Evolutionary conservation across 35 echinoderm and acorn worm species (phyloP).

Genomic region (Heliocidaris erythrogramma): DNA sequence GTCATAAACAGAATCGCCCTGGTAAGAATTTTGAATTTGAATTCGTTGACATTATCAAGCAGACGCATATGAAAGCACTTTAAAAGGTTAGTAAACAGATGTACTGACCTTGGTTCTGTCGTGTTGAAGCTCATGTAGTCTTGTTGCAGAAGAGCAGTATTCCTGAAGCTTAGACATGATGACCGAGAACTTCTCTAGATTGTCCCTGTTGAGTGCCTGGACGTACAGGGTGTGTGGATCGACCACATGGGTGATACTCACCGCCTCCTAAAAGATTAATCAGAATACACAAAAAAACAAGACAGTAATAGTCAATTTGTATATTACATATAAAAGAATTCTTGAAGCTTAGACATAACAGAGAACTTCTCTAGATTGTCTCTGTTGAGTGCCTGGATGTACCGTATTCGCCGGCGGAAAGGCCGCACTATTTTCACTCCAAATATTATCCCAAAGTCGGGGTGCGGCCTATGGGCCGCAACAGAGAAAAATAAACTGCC

Average conservation of each 20-base stretch:
- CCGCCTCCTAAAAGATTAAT: slow-evolving; percentile 14
- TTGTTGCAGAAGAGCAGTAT: not conserved
- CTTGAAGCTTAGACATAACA: not conserved
- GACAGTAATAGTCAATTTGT: no score
- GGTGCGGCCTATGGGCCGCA: no score
- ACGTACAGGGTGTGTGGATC: slow-evolving; percentile 39
- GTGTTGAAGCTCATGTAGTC: not conserved
- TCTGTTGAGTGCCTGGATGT: not conserved
- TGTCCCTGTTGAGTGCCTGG: not conserved
- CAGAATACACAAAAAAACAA: not conserved
- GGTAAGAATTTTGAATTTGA: no score
- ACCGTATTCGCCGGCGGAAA: no score
- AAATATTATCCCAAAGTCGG: no score
- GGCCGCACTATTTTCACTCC: no score
- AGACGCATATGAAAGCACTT: no score
- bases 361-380: slow-evolving; percentile 16
- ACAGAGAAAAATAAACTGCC: no score
- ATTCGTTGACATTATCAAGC: no score
- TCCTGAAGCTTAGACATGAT: slow-evolving; percentile 32
- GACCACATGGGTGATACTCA: not conserved
- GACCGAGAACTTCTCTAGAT: not conserved
- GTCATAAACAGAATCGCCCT: no score
- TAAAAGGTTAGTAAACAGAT: not conserved
- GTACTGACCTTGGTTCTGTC: not conserved
- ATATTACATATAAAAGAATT: not conserved